A percentile compares a stretch with the other conserved stretches of the same genome.
Conservation (phyloP, 2,113 vertebrate species). For the Isurus oxyrinchus region DNA sequence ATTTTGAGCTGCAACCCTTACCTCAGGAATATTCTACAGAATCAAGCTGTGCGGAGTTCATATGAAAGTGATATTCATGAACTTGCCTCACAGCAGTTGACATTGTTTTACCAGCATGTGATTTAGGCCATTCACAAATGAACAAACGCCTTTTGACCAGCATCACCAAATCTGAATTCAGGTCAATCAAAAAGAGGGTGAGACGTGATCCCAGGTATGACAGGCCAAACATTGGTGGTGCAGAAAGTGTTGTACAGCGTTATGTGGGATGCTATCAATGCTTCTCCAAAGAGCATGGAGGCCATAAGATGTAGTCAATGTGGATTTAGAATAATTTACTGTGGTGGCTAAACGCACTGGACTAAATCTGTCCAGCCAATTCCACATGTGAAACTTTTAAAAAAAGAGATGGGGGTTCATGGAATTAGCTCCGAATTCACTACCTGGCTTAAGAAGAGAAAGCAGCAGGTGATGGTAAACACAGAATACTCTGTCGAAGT, state of each 20-base stretch:
- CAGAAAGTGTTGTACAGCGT: background rate
- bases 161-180: background rate
- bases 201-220: background rate
- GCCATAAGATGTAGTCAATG: background rate
- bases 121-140: background rate
- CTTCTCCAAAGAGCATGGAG: background rate
- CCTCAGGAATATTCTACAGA: background rate
- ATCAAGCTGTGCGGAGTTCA: background rate
- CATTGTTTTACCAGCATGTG: background rate
- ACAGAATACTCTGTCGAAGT: background rate
- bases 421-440: background rate
- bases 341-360: background rate
- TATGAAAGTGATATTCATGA: background rate
- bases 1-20: background rate
- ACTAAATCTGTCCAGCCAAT: background rate
- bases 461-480: background rate
- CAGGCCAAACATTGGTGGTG: background rate
- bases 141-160: background rate
- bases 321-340: background rate
- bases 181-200: background rate
- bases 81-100: background rate
- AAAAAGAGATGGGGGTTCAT: background rate
- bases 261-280: background rate
- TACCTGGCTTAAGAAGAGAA: background rate
- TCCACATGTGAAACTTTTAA: background rate